Conservation (phyloP, 2,113 vertebrate species). For the Siniperca knerii region DNA sequence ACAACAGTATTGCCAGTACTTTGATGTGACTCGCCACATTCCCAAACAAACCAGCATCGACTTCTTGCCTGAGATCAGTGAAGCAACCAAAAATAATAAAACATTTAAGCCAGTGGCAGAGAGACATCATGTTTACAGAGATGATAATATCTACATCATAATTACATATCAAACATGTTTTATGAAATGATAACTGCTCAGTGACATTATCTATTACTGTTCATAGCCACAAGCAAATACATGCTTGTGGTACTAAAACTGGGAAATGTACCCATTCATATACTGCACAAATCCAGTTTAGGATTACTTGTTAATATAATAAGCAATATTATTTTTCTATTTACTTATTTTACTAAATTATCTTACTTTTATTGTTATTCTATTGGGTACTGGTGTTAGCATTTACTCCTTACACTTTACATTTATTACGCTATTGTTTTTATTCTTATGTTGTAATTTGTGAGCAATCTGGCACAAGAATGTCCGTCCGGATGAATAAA, state of each 20-base stretch:
- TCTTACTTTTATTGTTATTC: no score
- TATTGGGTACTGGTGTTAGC: no score
- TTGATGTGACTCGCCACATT: conserved; percentile 46
- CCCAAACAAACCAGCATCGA: conserved; percentile 9
- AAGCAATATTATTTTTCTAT: no score
- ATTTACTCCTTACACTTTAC: no score
- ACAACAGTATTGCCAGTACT: conserved; percentile 26
- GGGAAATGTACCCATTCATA: background rate
- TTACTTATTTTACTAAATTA: no score
- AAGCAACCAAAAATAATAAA: conserved; percentile 19
- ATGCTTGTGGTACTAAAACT: background rate
- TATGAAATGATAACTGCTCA: background rate
- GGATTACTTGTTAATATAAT: background rate
- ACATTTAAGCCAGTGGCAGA: background rate
- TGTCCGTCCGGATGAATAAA: no score
- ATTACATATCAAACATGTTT: conserved; percentile 12
- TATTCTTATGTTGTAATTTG: no score
- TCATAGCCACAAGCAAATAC: conserved; percentile 2
- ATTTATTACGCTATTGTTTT: no score
- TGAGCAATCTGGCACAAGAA: no score
- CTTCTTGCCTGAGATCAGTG: conserved; percentile 7
- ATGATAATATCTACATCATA: background rate
- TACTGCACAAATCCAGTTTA: background rate
- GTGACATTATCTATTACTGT: background rate
- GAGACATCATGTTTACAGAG: background rate